Conservation (phyloP, 2,113 vertebrate genomes). For the Menura novaehollandiae region DNA sequence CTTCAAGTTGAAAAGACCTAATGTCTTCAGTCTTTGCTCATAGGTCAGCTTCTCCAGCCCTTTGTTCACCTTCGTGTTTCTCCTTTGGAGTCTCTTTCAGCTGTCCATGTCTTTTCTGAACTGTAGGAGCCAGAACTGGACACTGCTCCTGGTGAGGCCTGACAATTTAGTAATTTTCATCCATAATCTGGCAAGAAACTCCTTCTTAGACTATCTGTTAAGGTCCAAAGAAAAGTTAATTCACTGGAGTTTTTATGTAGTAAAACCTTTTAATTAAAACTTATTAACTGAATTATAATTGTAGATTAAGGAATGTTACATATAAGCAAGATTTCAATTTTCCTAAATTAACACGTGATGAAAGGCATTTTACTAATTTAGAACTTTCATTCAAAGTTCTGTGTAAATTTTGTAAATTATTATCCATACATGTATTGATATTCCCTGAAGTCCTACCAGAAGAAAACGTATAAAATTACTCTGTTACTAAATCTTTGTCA, state of each 20-base stretch:
- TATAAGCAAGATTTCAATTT: background rate
- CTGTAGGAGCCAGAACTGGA: background rate
- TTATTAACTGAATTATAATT: background rate
- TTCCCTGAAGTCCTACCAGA: background rate
- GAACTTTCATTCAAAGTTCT: background rate
- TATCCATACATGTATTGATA: background rate
- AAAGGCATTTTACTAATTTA: background rate
- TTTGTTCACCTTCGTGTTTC: background rate
- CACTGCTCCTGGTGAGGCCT: background rate
- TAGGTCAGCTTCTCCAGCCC: background rate
- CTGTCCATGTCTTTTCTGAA: background rate
- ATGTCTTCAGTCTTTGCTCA: background rate
- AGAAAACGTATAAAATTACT: background rate
- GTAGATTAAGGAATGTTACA: background rate
- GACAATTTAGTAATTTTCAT: background rate
- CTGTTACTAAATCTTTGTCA: background rate
- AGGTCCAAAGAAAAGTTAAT: background rate
- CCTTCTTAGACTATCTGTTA: background rate
- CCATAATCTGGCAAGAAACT: background rate
- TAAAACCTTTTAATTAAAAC: background rate
- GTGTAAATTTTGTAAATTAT: background rate
- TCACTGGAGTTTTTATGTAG: background rate
- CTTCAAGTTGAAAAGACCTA: background rate
- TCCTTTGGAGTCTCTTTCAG: background rate
- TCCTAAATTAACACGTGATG: background rate